A percentile compares a stretch with the other conserved stretches of the same genome.
phyloP scores from a whole-genome alignment of 2,113 vertebrate genomes.

The Paradoxurus hermaphroditus region DNA sequence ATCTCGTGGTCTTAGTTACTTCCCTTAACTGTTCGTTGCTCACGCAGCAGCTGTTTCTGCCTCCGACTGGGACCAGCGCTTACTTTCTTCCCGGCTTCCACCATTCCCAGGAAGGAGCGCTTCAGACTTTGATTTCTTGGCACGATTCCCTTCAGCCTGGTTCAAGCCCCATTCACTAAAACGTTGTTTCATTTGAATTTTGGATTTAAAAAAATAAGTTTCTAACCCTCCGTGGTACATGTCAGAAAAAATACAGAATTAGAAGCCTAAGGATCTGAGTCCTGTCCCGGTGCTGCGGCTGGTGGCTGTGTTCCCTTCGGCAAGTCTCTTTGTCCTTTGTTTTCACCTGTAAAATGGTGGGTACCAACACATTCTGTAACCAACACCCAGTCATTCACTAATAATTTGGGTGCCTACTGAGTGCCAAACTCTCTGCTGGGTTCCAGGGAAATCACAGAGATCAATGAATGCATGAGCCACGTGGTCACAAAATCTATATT shows the following conservation, averaged over 20 bases:
- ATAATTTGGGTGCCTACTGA: background rate
- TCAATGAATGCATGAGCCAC: background rate
- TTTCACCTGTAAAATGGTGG: background rate
- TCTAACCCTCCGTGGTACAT: background rate
- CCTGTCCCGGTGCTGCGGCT: background rate
- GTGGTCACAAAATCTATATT: background rate
- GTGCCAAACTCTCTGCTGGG: background rate
- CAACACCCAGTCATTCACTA: background rate
- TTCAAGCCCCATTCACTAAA: background rate
- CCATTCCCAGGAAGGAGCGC: background rate
- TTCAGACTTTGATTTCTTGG: slow-evolving; percentile 24
- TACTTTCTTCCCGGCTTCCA: background rate
- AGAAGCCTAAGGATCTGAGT: background rate
- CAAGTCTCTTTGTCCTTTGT: background rate
- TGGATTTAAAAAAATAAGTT: background rate
- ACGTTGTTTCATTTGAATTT: slow-evolving; percentile 5
- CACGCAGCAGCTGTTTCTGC: background rate
- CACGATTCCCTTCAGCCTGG: background rate
- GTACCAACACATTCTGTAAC: background rate
- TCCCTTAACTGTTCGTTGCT: background rate
- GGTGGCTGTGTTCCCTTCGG: background rate
- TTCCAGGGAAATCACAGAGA: background rate
- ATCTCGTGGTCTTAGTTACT: background rate
- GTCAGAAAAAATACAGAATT: background rate
- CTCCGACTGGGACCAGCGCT: background rate